Conservation (phyloP, 2,888 invertebrate species). For the Hypomecis atomaria region DNA sequence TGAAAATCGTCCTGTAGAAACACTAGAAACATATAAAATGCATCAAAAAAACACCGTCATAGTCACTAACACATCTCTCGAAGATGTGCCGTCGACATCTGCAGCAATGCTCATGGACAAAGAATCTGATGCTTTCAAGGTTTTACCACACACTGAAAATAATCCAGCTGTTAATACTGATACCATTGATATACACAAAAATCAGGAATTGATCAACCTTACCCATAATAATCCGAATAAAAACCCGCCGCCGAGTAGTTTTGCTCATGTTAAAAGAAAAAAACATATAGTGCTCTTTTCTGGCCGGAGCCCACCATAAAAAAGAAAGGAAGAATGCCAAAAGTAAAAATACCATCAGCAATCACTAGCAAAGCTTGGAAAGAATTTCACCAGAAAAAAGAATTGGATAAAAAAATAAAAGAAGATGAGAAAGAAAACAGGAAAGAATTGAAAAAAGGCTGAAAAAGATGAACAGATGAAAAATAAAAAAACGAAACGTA, state of each 20-base stretch:
- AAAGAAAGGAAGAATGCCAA: slow-evolving; percentile 19
- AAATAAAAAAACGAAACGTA: background rate
- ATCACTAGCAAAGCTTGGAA: slow-evolving; percentile 17
- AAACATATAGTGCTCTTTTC: slow-evolving; percentile 13
- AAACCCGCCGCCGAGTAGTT: slow-evolving; percentile 8
- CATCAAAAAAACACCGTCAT: slow-evolving; percentile 5
- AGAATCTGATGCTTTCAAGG: slow-evolving; percentile 8
- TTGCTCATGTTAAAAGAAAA: slow-evolving; percentile 2
- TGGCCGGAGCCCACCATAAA: slow-evolving; percentile 25
- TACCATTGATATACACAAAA: background rate
- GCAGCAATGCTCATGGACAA: background rate
- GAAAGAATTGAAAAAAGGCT: slow-evolving; percentile 16
- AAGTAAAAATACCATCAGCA: slow-evolving; percentile 17
- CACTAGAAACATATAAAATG: slow-evolving; percentile 7
- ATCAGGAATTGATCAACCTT: background rate
- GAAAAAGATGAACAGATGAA: slow-evolving; percentile 7
- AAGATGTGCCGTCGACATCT: slow-evolving; percentile 9
- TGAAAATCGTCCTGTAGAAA: background rate
- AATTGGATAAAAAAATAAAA: slow-evolving; percentile 16
- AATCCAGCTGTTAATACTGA: slow-evolving; percentile 5
- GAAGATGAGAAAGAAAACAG: slow-evolving; percentile 14
- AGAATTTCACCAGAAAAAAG: slow-evolving; percentile 19
- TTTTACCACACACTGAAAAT: background rate
- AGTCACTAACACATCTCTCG: slow-evolving; percentile 7
- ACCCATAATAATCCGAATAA: slow-evolving; percentile 7